Evolutionary conservation across 2,797 vertebrate species (phyloP).

Genomic region (Emys orbicularis): DNA sequence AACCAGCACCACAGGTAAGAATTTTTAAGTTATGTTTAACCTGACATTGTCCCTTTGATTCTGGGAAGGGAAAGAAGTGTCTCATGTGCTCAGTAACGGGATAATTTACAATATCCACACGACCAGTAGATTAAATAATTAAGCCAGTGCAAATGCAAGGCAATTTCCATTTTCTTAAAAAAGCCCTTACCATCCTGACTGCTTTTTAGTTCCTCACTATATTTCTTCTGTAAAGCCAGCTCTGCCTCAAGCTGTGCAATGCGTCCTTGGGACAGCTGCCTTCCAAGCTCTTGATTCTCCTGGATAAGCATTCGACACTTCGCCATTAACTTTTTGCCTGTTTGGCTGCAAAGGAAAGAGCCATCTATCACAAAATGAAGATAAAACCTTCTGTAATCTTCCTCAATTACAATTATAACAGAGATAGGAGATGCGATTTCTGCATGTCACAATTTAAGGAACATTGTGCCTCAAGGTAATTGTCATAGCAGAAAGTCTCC

Average conservation of each 20-base stretch:
- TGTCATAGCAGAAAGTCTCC: constrained; percentile 72
- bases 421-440: constrained; percentile 64
- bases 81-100: neutral
- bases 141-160: constrained; percentile 68
- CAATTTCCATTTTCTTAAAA: constrained; percentile 71
- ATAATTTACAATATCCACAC: constrained; percentile 10
- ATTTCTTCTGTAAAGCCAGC: constrained; percentile 99
- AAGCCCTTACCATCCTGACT: constrained; percentile 97
- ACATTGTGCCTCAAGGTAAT: constrained; percentile 70
- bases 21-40: neutral
- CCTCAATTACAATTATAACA: constrained; percentile 68
- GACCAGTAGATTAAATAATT: constrained; percentile 35
- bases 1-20: neutral
- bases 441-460: constrained; percentile 67
- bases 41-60: neutral
- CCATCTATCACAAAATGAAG: constrained; percentile 96
- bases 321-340: constrained; percentile 99
- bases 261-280: constrained; percentile 98
- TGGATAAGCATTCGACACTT: constrained; percentile 99
- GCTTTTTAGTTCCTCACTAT: constrained; percentile 99
- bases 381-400: constrained; percentile 72
- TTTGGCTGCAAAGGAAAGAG: constrained; percentile 99
- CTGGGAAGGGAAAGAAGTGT: neutral
- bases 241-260: constrained; percentile 99
- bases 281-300: constrained; percentile 99